A percentile compares a stretch with the other conserved stretches of the same genome.
Conservation (phyloP, 2,113 vertebrate genomes). For the Anguilla rostrata region DNA sequence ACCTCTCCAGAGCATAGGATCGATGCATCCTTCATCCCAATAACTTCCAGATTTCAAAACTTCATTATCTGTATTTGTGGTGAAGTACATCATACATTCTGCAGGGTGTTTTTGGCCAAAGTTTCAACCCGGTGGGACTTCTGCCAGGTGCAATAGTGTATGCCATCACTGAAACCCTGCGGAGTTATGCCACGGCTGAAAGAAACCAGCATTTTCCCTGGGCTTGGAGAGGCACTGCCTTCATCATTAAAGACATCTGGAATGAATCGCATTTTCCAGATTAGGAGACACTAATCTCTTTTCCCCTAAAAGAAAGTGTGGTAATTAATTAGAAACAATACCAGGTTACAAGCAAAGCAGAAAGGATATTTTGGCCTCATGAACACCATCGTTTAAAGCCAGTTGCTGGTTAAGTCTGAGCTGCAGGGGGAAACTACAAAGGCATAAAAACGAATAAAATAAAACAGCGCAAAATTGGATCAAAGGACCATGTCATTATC, state of each 20-base stretch:
- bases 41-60: background rate
- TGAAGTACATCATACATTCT: background rate
- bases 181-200: slow-evolving; percentile 29
- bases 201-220: slow-evolving; percentile 40
- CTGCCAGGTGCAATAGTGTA: slow-evolving; percentile 39
- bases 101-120: background rate
- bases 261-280: slow-evolving; percentile 54
- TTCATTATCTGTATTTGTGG: background rate
- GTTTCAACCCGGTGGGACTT: background rate
- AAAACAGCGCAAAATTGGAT: background rate
- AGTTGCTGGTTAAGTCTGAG: background rate
- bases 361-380: background rate
- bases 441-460: background rate
- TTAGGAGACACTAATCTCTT: slow-evolving; percentile 41
- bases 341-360: slow-evolving; percentile 36
- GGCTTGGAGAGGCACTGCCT: slow-evolving; percentile 31
- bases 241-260: slow-evolving; percentile 54
- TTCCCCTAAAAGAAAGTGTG: slow-evolving; percentile 22
- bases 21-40: background rate
- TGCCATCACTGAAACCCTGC: slow-evolving; percentile 38
- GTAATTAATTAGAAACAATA: slow-evolving; percentile 31
- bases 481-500: background rate
- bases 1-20: background rate
- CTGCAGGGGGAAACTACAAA: background rate
- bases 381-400: background rate